These are phyloP conservation scores for Nothoprocta pentlandii DNA, from an alignment of 2,113 vertebrate species.

Conservation along the genomic window DNA sequence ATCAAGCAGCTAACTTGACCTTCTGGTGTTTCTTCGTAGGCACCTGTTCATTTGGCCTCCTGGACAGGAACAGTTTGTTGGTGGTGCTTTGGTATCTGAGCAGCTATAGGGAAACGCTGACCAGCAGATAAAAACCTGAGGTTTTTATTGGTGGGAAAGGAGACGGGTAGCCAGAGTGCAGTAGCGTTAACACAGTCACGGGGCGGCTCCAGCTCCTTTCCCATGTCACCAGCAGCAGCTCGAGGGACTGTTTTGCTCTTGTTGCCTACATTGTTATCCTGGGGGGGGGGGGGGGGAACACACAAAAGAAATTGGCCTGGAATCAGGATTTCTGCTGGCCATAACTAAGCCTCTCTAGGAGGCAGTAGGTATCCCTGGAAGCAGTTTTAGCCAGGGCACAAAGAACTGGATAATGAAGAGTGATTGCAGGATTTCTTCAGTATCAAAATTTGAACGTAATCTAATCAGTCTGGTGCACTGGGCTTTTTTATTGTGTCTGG, in stretches of 20 bases:
- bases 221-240: neutral
- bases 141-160: neutral
- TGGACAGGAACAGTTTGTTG: neutral
- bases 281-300: neutral
- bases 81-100: neutral
- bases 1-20: neutral
- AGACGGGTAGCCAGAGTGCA: neutral
- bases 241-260: slow-evolving; percentile 13
- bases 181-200: neutral
- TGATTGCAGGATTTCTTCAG: neutral
- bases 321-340: neutral
- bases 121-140: neutral
- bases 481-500: neutral
- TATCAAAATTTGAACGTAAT: neutral
- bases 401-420: neutral
- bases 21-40: neutral
- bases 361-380: neutral
- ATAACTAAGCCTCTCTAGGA: neutral
- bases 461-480: neutral
- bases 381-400: neutral
- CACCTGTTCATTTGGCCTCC: neutral
- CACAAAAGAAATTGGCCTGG: neutral
- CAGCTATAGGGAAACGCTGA: neutral
- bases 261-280: neutral
- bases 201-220: neutral